Percentiles rank a stretch among this genome's conserved stretches.
These are phyloP conservation scores for Dorcus parallelipipedus DNA, from an alignment of 2,888 invertebrate species.

Conservation along the genomic window DNA sequence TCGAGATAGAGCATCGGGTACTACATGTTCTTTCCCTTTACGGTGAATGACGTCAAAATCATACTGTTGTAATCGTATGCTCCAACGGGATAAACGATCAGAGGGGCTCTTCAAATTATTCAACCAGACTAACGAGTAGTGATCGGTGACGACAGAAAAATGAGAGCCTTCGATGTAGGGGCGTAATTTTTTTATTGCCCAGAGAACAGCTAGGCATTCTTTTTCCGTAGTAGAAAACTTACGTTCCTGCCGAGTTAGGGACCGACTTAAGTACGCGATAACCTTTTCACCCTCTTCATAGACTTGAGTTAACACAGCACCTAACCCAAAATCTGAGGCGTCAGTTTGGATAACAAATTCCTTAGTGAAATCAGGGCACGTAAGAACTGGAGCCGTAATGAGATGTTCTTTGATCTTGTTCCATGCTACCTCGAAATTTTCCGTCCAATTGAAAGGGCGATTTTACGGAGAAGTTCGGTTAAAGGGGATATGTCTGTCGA, in stretches of 20 bases:
- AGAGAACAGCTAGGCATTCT: conserved; percentile 25
- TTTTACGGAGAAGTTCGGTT: conserved; percentile 12
- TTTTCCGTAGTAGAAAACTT: conserved; percentile 21
- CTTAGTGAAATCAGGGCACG: conserved; percentile 22
- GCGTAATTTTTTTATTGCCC: conserved; percentile 22
- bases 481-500: neutral
- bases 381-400: no score
- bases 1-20: conserved; percentile 15
- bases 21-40: conserved; percentile 21
- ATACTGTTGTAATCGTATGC: conserved; percentile 13
- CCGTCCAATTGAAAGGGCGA: conserved; percentile 21
- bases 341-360: conserved; percentile 23
- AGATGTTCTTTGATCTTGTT: no score
- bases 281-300: conserved; percentile 23
- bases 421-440: conserved; percentile 16
- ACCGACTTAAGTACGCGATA: conserved; percentile 20
- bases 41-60: conserved; percentile 20
- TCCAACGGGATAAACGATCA: neutral
- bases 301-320: conserved; percentile 23
- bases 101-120: neutral
- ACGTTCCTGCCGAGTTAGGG: conserved; percentile 16
- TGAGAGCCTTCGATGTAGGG: conserved; percentile 3
- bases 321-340: conserved; percentile 6
- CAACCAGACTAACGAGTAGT: neutral
- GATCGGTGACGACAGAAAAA: neutral